Evolutionary conservation across 2,113 vertebrate species (phyloP).

Genomic region (Nesogale talazaci): DNA sequence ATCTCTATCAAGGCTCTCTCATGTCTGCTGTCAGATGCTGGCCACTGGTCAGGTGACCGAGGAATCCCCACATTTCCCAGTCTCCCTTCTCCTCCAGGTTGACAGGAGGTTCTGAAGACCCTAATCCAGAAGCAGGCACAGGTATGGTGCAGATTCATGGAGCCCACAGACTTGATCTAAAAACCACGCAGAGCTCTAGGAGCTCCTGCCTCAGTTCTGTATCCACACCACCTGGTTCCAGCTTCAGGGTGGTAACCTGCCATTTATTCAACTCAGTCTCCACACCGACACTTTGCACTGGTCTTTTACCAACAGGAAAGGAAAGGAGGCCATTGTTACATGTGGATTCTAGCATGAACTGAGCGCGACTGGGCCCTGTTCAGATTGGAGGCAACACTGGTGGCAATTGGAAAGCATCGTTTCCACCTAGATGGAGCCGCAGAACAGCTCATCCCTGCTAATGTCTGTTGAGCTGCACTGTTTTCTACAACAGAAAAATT

Average conservation of each 20-base stretch:
- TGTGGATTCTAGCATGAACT: not conserved
- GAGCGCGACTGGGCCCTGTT: not conserved
- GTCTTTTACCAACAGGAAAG: not conserved
- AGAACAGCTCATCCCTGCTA: slow-evolving; percentile 51
- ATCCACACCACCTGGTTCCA: not conserved
- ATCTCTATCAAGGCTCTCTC: not conserved
- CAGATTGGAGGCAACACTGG: not conserved
- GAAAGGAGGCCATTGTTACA: not conserved
- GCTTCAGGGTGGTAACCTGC: not conserved
- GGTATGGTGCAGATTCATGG: not conserved
- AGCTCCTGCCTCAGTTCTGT: not conserved
- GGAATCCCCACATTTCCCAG: not conserved
- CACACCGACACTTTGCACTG: not conserved
- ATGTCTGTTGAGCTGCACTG: slow-evolving; percentile 23
- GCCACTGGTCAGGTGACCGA: not conserved
- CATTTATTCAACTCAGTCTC: not conserved
- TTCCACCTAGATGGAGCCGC: not conserved
- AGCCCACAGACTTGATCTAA: not conserved
- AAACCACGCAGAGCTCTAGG: not conserved
- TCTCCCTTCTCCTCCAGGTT: not conserved
- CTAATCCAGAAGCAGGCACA: not conserved
- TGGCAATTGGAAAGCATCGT: not conserved
- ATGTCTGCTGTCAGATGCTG: not conserved
- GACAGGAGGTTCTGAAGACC: not conserved
- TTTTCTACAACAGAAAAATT: slow-evolving; percentile 1